Conservation (phyloP, 2,888 invertebrate species). For the Meliscaeva auricollis region DNA sequence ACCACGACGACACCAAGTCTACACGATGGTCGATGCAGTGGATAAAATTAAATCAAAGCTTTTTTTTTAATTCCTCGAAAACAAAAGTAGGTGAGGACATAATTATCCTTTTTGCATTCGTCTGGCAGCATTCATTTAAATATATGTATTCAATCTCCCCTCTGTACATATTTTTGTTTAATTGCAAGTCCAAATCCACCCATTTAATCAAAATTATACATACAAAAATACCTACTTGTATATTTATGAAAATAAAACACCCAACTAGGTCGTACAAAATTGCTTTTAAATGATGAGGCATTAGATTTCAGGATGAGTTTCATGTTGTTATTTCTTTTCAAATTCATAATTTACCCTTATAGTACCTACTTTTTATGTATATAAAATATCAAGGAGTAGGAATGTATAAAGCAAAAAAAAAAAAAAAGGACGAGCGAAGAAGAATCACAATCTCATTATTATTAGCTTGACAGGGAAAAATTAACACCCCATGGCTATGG, state of each 20-base stretch:
- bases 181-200: constrained; percentile 36
- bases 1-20: neutral
- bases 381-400: too few relatives aligned
- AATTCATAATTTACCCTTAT: neutral
- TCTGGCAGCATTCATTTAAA: constrained; percentile 13
- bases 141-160: neutral
- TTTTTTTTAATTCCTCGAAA: constrained; percentile 49
- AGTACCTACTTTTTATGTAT: neutral
- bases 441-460: constrained; percentile 67
- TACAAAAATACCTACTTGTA: neutral
- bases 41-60: constrained; percentile 57
- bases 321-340: neutral
- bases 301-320: too few relatives aligned
- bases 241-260: neutral
- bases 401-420: neutral
- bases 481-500: constrained; percentile 41
- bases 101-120: constrained; percentile 59
- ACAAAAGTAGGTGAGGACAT: constrained; percentile 49
- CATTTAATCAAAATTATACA: constrained; percentile 23
- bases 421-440: constrained; percentile 51
- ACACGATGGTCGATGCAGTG: neutral
- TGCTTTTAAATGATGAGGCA: neutral
- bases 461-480: constrained; percentile 67
- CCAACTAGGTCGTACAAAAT: neutral
- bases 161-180: constrained; percentile 8